Conservation (phyloP, 2,797 vertebrate genomes). For the Liparis tanakae region DNA sequence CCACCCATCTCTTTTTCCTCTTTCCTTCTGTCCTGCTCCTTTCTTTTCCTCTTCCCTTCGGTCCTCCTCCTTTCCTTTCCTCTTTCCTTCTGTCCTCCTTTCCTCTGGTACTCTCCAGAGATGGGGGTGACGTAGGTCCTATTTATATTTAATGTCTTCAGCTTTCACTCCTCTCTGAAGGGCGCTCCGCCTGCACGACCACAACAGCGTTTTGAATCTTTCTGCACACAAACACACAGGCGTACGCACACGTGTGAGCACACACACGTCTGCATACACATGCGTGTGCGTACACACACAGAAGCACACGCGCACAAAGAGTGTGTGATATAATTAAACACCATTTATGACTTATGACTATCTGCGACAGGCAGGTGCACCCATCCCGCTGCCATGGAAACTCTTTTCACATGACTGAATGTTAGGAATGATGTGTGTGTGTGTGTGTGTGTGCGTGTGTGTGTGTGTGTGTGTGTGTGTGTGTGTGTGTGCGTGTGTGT, state of each 20-base stretch:
- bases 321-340: constrained; percentile 41
- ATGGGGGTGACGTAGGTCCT: constrained; percentile 66
- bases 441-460: background rate
- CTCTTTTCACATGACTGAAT: constrained; percentile 34
- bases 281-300: background rate
- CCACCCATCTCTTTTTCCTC: no score
- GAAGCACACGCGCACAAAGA: background rate
- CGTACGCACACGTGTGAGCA: background rate
- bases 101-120: constrained; percentile 47
- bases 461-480: no score
- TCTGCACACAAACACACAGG: background rate
- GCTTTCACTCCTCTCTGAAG: constrained; percentile 48
- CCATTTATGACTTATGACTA: constrained; percentile 64
- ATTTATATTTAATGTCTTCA: constrained; percentile 74
- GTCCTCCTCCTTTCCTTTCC: background rate
- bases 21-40: background rate
- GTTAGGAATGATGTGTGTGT: background rate
- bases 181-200: constrained; percentile 23
- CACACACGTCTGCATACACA: no score
- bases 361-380: constrained; percentile 47
- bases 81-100: constrained; percentile 23
- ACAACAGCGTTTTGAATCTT: constrained; percentile 15
- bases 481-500: background rate
- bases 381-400: constrained; percentile 72
- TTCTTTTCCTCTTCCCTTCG: background rate